These are phyloP conservation scores for Gonioctena quinquepunctata DNA, from an alignment of 1,140 invertebrate genomes.

Conservation along the genomic window DNA sequence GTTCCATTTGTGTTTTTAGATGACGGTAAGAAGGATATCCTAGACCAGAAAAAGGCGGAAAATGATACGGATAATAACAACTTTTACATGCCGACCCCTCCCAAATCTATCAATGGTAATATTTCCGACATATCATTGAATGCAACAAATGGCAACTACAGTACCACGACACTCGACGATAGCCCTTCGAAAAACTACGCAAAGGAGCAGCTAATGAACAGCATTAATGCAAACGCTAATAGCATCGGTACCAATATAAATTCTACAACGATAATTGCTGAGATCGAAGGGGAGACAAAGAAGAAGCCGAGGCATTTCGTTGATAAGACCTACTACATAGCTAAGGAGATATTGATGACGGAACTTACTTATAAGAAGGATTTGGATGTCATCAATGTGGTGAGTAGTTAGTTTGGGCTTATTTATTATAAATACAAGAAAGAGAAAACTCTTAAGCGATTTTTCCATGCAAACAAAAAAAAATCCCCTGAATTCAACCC, in stretches of 20 bases:
- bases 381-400: slow-evolving; percentile 86
- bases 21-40: slow-evolving; percentile 25
- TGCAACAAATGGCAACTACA: slow-evolving; percentile 34
- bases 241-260: slow-evolving; percentile 24
- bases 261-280: slow-evolving; percentile 48
- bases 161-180: slow-evolving; percentile 32
- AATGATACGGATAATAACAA: slow-evolving; percentile 40
- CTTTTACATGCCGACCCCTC: slow-evolving; percentile 45
- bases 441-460: no score
- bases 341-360: slow-evolving; percentile 94
- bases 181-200: slow-evolving; percentile 38
- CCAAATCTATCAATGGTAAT: slow-evolving; percentile 41
- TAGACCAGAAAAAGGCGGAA: slow-evolving; percentile 26
- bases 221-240: slow-evolving; percentile 42
- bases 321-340: slow-evolving; percentile 90
- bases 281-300: slow-evolving; percentile 52
- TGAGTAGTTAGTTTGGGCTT: slow-evolving; percentile 60
- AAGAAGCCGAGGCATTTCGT: slow-evolving; percentile 40
- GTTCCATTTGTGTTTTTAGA: no score
- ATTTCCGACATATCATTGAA: slow-evolving; percentile 36
- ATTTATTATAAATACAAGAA: no score
- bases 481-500: no score
- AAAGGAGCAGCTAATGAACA: slow-evolving; percentile 49
- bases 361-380: slow-evolving; percentile 95
- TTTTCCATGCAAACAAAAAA: no score